Evolutionary conservation across 2,888 invertebrate species (phyloP).

Genomic region (Chesias legatella): DNA sequence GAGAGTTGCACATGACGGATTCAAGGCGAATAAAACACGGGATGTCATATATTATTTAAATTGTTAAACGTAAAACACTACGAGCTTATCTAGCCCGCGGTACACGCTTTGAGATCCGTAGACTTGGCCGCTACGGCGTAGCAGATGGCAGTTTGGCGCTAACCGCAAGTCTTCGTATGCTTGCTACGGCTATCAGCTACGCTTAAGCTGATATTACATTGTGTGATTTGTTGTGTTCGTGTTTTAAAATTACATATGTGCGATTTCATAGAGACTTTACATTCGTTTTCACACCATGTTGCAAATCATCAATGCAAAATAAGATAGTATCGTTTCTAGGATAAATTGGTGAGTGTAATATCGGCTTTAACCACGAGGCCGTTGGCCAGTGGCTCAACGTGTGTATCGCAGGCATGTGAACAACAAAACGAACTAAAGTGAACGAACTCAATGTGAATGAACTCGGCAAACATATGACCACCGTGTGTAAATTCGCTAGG

Average conservation of each 20-base stretch:
- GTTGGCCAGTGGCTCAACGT: constrained; percentile 15
- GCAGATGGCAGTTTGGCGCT: constrained; percentile 8
- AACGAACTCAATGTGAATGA: constrained; percentile 70
- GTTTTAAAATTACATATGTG: too few species aligned
- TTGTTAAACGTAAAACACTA: constrained; percentile 73
- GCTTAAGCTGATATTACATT: neutral
- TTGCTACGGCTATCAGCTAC: constrained; percentile 11
- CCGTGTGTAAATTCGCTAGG: constrained; percentile 79
- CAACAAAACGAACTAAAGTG: constrained; percentile 69
- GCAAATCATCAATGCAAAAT: too few species aligned
- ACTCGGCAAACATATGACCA: constrained; percentile 78
- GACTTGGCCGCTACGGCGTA: constrained; percentile 4
- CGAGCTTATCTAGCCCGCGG: constrained; percentile 55
- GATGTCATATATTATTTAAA: constrained; percentile 80
- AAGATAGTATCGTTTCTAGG: too few species aligned
- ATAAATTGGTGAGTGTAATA: neutral
- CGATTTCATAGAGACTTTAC: too few species aligned
- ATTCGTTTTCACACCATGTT: too few species aligned
- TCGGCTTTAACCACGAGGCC: neutral
- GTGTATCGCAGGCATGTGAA: constrained; percentile 27
- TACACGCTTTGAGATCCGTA: constrained; percentile 22
- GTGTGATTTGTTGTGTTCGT: too few species aligned
- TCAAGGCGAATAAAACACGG: constrained; percentile 81
- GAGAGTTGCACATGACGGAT: constrained; percentile 81
- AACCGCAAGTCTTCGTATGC: neutral